Base-by-base conservation (phyloP, 64 coral and sea anemone genomes). In the Montipora foliosa region DNA sequence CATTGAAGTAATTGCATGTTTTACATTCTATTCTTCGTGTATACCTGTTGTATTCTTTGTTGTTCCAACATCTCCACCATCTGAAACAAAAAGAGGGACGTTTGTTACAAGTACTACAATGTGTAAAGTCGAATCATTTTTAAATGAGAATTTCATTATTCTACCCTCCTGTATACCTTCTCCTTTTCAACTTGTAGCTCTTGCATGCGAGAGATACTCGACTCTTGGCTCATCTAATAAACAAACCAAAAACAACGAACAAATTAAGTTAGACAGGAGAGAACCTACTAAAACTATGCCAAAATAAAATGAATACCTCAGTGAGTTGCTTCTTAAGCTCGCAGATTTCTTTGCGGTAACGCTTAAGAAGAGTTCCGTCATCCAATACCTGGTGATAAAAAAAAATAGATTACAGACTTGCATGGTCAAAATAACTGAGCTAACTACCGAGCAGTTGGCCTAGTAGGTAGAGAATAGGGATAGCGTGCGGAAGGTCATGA, bases 301-400 rank as follows among this genome's bases (percentile, higher is more conserved):
- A 3, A 15, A 14, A 51, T 67, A n/a, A 48, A 62, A 11, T 24
- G 44, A 74, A 77, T 79, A 87, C 91, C 82, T 77, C 20, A 1
- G 44, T 17, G 7, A 93, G 71, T 69, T 93, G 91, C 24, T 93
- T 24, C 24, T 77, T 87, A 3, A 93, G 72, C 5, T 93, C 81
- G 20, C 74, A 29, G 8, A 93, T 93, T 47, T 93, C 71, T 17
- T 87, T 84, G 8, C 83, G 53, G 51, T 84, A 84, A 19, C 82
- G 70, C 21, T 93, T 93, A 7, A 93, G 37, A 21, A 93, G 50
- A 12, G 91, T 77, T 53, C 81, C 91, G 29, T 93, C 91, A 93
- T 93, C 91, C 19, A 93, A 59, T 20, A 93, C 91, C 91, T 93
- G 16, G 12, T 11, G 14, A 57, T 24, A 15, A 74, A 45, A 13